phyloP scores from a whole-genome alignment of 2,113 vertebrate genomes.

The Caranx melampygus region DNA sequence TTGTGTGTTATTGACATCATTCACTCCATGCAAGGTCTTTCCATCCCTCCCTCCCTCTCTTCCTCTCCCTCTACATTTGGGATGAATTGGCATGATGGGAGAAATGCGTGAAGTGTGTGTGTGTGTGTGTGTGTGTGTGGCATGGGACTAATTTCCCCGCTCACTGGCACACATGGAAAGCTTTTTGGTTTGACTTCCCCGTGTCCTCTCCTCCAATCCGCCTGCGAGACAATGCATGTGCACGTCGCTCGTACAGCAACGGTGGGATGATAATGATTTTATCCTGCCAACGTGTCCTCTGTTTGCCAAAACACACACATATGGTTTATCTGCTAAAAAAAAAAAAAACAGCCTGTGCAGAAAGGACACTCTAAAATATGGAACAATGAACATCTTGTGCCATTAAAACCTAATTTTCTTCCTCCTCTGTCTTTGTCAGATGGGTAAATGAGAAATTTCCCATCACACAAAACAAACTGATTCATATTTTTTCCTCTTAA shows the following conservation, averaged over 20 bases:
- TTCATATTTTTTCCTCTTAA: background rate
- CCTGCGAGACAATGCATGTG: slow-evolving; percentile 61
- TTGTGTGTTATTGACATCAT: slow-evolving; percentile 77
- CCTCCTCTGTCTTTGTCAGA: background rate
- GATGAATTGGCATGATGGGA: slow-evolving; percentile 70
- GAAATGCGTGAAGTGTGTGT: slow-evolving; percentile 61
- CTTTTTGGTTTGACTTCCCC: slow-evolving; percentile 60
- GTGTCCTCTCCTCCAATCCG: slow-evolving; percentile 45
- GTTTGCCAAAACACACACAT: slow-evolving; percentile 63
- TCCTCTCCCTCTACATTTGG: slow-evolving; percentile 63
- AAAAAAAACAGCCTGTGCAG: background rate
- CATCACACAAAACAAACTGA: background rate
- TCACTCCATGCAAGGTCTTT: slow-evolving; percentile 73
- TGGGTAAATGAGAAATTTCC: slow-evolving; percentile 1
- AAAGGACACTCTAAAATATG: slow-evolving; percentile 23
- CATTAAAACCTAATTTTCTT: slow-evolving; percentile 26
- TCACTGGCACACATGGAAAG: slow-evolving; percentile 74
- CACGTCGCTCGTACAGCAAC: slow-evolving; percentile 39
- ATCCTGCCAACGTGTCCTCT: slow-evolving; percentile 56
- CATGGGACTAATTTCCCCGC: slow-evolving; percentile 73
- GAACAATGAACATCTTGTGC: slow-evolving; percentile 38
- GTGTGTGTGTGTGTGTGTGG: slow-evolving; percentile 51
- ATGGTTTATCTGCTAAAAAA: slow-evolving; percentile 43
- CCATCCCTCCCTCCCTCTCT: slow-evolving; percentile 43
- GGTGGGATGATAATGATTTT: slow-evolving; percentile 36